Percentiles rank a stretch among this genome's conserved stretches.
Conservation (phyloP, 92 coral and sea anemone species). For the Zoanthus sociatus region DNA sequence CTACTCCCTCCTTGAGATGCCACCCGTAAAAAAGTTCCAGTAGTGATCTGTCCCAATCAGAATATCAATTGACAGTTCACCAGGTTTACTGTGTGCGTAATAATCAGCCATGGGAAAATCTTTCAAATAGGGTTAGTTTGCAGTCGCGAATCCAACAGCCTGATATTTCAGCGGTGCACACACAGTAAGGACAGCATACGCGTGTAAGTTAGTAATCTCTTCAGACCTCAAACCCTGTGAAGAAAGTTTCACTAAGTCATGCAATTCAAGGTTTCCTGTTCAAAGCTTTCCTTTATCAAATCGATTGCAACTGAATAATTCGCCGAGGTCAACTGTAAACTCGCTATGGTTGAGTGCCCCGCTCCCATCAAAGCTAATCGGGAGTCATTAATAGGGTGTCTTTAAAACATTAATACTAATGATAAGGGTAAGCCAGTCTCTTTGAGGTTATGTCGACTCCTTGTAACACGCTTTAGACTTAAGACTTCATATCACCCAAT, state of each 20-base stretch:
- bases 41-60: conserved; percentile 30
- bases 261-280: conserved; percentile 43
- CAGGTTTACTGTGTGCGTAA: not conserved
- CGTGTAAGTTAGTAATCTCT: conserved; percentile 8
- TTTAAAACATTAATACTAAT: too few relatives aligned
- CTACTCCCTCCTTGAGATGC: conserved; percentile 23
- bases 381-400: too few relatives aligned
- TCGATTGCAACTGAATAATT: conserved; percentile 48
- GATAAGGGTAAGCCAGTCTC: too few relatives aligned
- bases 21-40: conserved; percentile 20
- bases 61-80: conserved; percentile 14
- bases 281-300: conserved; percentile 40
- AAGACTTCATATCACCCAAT: too few relatives aligned
- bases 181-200: conserved; percentile 26
- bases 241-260: conserved; percentile 47
- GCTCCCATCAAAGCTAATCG: conserved; percentile 6
- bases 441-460: too few relatives aligned
- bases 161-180: conserved; percentile 34
- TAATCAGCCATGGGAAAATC: conserved; percentile 17
- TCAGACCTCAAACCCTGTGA: conserved; percentile 14
- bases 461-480: too few relatives aligned
- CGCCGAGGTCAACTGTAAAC: conserved; percentile 51
- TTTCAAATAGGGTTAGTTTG: conserved; percentile 15
- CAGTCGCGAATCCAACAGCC: conserved; percentile 13
- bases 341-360: conserved; percentile 57